Evolutionary conservation across 2,888 invertebrate species (phyloP).

Genomic region (Galerucella calmariensis): DNA sequence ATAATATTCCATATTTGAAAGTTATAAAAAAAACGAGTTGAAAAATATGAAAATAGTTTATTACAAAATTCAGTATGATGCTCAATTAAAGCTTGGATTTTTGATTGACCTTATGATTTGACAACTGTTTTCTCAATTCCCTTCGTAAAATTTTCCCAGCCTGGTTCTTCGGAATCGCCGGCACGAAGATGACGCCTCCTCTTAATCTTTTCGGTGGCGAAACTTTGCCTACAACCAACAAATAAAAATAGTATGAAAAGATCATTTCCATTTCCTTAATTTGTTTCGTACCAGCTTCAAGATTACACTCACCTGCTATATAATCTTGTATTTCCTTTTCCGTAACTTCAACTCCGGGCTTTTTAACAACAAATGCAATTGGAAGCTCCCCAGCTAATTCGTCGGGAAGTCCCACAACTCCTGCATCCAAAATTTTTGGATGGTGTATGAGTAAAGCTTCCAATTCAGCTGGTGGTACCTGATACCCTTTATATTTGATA

Average conservation of each 20-base stretch:
- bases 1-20: no score
- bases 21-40: background rate
- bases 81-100: constrained; percentile 33
- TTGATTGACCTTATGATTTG: constrained; percentile 19
- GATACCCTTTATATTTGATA: constrained; percentile 83
- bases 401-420: constrained; percentile 80
- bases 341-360: constrained; percentile 66
- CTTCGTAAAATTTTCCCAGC: constrained; percentile 68
- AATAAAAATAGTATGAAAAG: constrained; percentile 15
- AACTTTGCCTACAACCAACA: constrained; percentile 64
- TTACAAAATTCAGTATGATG: background rate
- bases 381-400: constrained; percentile 81
- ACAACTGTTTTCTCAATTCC: constrained; percentile 52
- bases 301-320: constrained; percentile 61
- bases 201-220: constrained; percentile 79
- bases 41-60: background rate
- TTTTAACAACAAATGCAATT: constrained; percentile 78
- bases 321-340: constrained; percentile 63
- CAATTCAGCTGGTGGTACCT: constrained; percentile 87
- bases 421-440: constrained; percentile 80
- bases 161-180: constrained; percentile 66
- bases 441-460: constrained; percentile 83
- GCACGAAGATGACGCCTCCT: constrained; percentile 70
- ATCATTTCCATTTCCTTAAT: no score
- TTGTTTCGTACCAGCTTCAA: no score